phyloP scores from a whole-genome alignment of 2,797 vertebrate species.

The Poecilia picta region DNA sequence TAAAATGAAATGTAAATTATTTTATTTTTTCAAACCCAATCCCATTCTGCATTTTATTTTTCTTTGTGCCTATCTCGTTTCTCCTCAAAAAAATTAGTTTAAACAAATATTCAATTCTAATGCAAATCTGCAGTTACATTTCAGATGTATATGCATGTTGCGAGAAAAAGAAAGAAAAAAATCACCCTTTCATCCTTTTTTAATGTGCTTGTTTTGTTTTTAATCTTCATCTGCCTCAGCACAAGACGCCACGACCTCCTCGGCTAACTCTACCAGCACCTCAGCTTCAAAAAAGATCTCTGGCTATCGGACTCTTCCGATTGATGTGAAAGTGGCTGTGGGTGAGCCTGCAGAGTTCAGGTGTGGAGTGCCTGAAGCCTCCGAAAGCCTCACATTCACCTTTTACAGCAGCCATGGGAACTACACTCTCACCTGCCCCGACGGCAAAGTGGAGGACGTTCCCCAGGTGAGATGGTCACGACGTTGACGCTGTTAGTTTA shows the following conservation, averaged over 20 bases:
- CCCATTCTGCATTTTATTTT: background rate
- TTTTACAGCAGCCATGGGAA: conserved; percentile 36
- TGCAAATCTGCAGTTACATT: background rate
- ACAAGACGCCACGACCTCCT: background rate
- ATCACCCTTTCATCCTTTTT: too few relatives aligned
- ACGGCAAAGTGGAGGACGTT: conserved; percentile 29
- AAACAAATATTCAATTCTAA: background rate
- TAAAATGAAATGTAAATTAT: background rate
- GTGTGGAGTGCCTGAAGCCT: conserved; percentile 52
- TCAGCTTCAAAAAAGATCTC: background rate
- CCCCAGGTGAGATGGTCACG: conserved; percentile 49
- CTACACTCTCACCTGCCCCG: conserved; percentile 64
- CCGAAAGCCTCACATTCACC: conserved; percentile 46
- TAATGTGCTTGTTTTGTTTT: background rate
- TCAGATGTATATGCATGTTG: background rate
- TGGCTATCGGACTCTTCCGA: conserved; percentile 35
- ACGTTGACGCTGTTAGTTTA: background rate
- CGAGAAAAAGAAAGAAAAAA: too few relatives aligned
- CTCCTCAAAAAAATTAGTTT: background rate
- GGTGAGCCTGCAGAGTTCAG: conserved; percentile 56
- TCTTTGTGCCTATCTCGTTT: background rate
- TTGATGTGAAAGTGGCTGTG: conserved; percentile 35
- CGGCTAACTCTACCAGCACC: background rate
- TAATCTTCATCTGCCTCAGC: conserved; percentile 27
- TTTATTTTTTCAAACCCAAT: background rate